Evolutionary conservation across 2,888 invertebrate genomes (phyloP), one percentile per base, ranked within the genome.

Genomic region (Lasiommata megera): DNA sequence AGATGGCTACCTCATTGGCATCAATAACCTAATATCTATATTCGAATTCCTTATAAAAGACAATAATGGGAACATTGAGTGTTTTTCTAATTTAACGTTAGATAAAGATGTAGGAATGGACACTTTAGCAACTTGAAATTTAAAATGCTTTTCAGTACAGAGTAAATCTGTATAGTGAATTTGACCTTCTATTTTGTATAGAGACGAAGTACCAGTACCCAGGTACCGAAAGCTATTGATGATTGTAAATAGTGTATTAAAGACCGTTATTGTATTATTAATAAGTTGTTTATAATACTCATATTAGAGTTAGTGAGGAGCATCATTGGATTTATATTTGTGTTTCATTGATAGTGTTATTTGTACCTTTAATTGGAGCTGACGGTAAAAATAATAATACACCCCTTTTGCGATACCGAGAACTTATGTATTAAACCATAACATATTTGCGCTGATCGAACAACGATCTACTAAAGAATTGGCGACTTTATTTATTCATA

Each of bases 1-100:
- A 90, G 98, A 98, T 77, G 98, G 98, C 62, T 98, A 98, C 88
- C 92, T 98, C 67, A 96, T 96, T 65, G 98, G 98, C 61, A 92
- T 98, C 51, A 95, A 97, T 76, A 97, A 98, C 88, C 92, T 98
- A 65, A 96, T 98, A 70, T 94, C 95, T 65, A 95, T 98, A 67
- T 96, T 98, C 71, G 92, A 93, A 75, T 93, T 93, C 36, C 92
- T 95, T 68, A 80, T 91, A 54, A 80, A 86, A 67, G 88, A 89
- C 58, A 85, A 82, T 60, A 88, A 88, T 60, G 86, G 83, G 3
- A 86, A 85, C 66, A 76, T 86, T 62, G 87, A 84, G 69, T 80
- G 82, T 62, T 86, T 82, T 67, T 69, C 76, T 17, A 73, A 75
- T 48, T 72, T 80, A 62, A 79, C 76, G 67, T 67, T 85, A 74